These are phyloP conservation scores for Papilio gigon DNA, from an alignment of 2,888 invertebrate species.

Conservation along the genomic window DNA sequence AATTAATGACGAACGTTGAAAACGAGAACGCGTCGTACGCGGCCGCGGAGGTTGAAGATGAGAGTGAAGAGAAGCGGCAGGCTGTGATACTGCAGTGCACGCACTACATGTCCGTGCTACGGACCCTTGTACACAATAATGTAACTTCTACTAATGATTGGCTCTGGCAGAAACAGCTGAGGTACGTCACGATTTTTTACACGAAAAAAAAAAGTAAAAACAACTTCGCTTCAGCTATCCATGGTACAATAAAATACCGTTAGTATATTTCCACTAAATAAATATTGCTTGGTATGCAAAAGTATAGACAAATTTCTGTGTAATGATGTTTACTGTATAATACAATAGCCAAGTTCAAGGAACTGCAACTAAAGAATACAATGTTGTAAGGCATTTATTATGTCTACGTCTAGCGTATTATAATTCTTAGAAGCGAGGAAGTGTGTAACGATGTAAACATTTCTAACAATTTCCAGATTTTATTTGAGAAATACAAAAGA, in stretches of 20 bases:
- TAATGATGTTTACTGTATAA: background rate
- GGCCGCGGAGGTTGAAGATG: slow-evolving; percentile 78
- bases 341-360: background rate
- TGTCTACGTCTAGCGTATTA: background rate
- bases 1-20: slow-evolving; percentile 75
- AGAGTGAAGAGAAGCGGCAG: slow-evolving; percentile 92
- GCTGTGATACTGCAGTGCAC: slow-evolving; percentile 96
- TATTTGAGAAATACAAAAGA: slow-evolving; percentile 84
- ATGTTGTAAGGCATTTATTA: background rate
- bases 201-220: background rate
- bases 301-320: background rate
- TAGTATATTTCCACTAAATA: background rate
- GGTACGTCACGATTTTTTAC: slow-evolving; percentile 70
- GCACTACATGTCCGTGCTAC: slow-evolving; percentile 92
- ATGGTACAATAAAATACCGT: background rate
- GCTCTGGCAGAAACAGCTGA: slow-evolving; percentile 97
- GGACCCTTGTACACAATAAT: slow-evolving; percentile 87
- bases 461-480: slow-evolving; percentile 79
- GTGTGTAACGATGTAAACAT: background rate
- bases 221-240: background rate
- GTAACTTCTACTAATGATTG: slow-evolving; percentile 88
- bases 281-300: background rate
- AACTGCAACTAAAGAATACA: background rate
- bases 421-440: background rate
- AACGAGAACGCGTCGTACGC: slow-evolving; percentile 79